Evolutionary conservation across 2,113 vertebrate genomes (phyloP).

Genomic region (Epinephelus fuscoguttatus): DNA sequence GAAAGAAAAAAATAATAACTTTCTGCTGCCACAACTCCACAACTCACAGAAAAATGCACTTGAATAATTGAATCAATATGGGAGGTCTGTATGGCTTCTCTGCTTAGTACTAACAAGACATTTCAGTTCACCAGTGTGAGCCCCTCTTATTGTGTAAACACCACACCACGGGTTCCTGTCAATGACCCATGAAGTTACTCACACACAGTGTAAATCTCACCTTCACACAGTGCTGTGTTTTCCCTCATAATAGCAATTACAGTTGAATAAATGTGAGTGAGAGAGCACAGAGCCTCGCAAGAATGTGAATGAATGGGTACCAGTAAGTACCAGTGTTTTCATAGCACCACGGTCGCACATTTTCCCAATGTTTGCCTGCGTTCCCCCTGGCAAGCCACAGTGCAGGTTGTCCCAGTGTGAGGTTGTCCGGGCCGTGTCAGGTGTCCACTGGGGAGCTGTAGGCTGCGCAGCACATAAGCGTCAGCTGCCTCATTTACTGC

Average conservation of each 20-base stretch:
- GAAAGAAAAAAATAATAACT: not conserved
- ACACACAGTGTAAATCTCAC: constrained; percentile 63
- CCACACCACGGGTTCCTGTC: constrained; percentile 68
- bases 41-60: not conserved
- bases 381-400: constrained; percentile 42
- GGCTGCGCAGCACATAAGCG: constrained; percentile 52
- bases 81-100: constrained; percentile 63
- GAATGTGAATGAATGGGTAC: constrained; percentile 68
- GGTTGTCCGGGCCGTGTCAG: constrained; percentile 66
- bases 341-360: constrained; percentile 49
- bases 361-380: constrained; percentile 48
- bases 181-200: constrained; percentile 74
- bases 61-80: constrained; percentile 45
- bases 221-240: constrained; percentile 51
- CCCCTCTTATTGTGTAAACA: constrained; percentile 73
- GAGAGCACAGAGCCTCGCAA: constrained; percentile 44
- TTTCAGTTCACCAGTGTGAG: constrained; percentile 60
- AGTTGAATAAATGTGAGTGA: constrained; percentile 56
- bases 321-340: constrained; percentile 68
- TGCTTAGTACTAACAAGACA: constrained; percentile 64
- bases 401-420: constrained; percentile 68
- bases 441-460: constrained; percentile 70
- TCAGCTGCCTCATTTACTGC: constrained; percentile 79
- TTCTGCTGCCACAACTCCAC: not conserved
- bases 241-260: constrained; percentile 64